Evolutionary conservation across 2,797 vertebrate genomes (phyloP).

Genomic region (Peromyscus aztecus): DNA sequence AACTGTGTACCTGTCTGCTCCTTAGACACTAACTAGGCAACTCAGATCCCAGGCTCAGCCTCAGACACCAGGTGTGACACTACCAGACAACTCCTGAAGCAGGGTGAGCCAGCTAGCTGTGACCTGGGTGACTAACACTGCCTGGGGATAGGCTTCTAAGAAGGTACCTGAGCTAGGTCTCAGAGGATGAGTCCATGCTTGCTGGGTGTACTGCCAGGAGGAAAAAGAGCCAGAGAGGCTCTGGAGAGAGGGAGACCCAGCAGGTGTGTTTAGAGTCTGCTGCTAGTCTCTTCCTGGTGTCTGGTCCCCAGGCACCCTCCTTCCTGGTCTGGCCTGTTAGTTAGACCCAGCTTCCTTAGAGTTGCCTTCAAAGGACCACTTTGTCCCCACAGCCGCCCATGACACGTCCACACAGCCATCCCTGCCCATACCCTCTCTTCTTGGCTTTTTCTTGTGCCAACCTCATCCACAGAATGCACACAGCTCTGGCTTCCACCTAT

Average conservation of each 20-base stretch:
- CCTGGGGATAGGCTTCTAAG: background rate
- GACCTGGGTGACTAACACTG: constrained; percentile 37
- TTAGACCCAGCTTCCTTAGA: background rate
- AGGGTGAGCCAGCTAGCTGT: background rate
- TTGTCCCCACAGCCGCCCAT: background rate
- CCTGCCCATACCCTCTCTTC: background rate
- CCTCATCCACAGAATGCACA: background rate
- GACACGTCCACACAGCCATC: background rate
- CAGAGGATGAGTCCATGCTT: constrained; percentile 33
- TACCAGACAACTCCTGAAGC: background rate
- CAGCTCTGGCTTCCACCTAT: background rate
- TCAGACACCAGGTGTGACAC: background rate
- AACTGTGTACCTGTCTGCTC: accelerated
- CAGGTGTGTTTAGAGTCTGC: background rate
- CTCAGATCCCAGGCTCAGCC: background rate
- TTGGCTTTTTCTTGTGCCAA: background rate
- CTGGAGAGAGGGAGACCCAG: background rate
- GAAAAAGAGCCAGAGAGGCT: background rate
- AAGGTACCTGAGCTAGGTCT: constrained; percentile 7
- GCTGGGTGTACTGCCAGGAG: background rate
- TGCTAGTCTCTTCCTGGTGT: background rate
- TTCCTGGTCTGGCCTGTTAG: constrained; percentile 61
- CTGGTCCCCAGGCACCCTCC: background rate
- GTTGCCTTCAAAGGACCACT: constrained; percentile 28
- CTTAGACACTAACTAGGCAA: background rate